Percentiles rank a stretch among this genome's conserved stretches.
phyloP scores from a whole-genome alignment of 2,888 invertebrate species.

The Volucella bombylans region DNA sequence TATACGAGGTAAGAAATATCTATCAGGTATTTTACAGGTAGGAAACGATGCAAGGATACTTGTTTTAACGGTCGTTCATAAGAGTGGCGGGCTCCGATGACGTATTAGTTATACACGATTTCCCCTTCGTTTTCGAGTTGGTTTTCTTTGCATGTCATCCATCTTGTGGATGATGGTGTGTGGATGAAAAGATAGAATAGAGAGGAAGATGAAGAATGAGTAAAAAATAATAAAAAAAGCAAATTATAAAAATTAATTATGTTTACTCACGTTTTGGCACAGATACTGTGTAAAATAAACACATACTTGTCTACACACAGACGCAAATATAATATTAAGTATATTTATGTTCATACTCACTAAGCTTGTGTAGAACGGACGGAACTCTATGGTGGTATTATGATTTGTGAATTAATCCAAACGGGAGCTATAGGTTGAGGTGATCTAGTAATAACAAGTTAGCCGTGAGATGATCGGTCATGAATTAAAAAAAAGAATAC shows the following conservation, averaged over 20 bases:
- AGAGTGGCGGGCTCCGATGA: conserved; percentile 58
- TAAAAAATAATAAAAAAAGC: not conserved
- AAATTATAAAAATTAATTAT: conserved; percentile 69
- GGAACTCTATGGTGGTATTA: conserved; percentile 6
- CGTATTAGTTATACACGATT: conserved; percentile 43
- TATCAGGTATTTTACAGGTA: conserved; percentile 30
- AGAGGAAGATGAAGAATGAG: conserved; percentile 26
- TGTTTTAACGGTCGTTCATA: conserved; percentile 51
- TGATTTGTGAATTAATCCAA: not conserved
- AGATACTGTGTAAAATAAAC: conserved; percentile 26
- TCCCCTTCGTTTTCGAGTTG: conserved; percentile 53
- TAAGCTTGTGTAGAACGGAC: not conserved
- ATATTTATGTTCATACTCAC: not conserved
- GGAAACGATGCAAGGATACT: not conserved
- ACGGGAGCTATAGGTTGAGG: conserved; percentile 34
- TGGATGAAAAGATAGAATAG: conserved; percentile 60
- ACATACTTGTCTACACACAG: not conserved
- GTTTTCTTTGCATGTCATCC: conserved; percentile 53
- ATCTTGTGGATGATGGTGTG: conserved; percentile 62
- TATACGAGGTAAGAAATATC: conserved; percentile 21
- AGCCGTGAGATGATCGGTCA: conserved; percentile 50
- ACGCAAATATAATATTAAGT: no score
- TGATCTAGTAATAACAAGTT: conserved; percentile 51
- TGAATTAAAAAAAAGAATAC: conserved; percentile 19
- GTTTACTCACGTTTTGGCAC: conserved; percentile 72